Base-by-base conservation (phyloP, 2,888 invertebrate genomes). In the Pachydiplax longipennis region DNA sequence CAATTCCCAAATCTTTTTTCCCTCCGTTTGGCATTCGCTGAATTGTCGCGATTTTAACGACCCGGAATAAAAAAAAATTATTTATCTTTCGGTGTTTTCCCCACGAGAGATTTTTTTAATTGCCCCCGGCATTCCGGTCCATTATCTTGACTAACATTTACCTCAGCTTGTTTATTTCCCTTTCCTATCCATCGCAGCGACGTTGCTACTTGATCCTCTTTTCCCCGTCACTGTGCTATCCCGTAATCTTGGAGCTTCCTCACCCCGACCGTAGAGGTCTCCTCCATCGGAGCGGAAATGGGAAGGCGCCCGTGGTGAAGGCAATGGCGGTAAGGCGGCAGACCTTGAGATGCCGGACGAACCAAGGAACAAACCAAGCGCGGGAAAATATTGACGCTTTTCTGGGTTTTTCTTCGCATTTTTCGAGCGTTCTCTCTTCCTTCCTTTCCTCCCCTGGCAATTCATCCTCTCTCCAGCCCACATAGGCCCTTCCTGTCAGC, bases 201-300 rank as follows among this genome's bases (percentile, higher is more conserved):
- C 83, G 48, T 48, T 35, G 15, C 40, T 12, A 40, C n/a, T 18
- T 44, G 13, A 15, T 40, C 58, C 13, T 12, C 37, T 18, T 22
- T 13, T 22, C 58, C 31, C 35, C n/a, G 35, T 13, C 15, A 31
- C 18, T 35, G 6, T 53, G 5, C 31, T 25, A 48, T 61, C 35
- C 22, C 83, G n/a, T 31, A 37, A 87, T 35, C 40, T 37, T 87
- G 22, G 61, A 61, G 31, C 58, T 87, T 87, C 87, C 40, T 37
- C 87, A 22, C 22, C 37, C 58, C 87, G 35, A 35, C 10, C 61
- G 35, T 87, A 65, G 87, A 87, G 61, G 61, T 61, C 87, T 37
- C 65, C 87, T 61, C 87, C 87, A 87, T 87, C 87, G 87, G 87
- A 13, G 61, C 87, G 87, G 87, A 87, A 87, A 87, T 40, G 37